phyloP scores from a whole-genome alignment of 2,113 vertebrate genomes.

The Beaufortia kweichowensis region DNA sequence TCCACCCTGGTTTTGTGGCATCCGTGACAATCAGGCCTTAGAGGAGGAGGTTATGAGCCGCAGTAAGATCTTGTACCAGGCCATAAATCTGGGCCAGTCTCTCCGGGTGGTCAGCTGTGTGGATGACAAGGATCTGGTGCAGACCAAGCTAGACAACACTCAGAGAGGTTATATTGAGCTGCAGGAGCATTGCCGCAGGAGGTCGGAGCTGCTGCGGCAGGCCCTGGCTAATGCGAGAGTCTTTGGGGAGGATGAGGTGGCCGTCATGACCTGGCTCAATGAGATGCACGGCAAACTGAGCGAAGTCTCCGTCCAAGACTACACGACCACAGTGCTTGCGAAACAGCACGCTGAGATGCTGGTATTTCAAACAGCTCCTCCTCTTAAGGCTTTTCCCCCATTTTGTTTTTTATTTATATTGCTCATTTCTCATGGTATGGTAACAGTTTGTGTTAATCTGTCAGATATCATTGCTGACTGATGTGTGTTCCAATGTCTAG shows the following conservation, averaged over 20 bases:
- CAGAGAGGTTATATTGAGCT: slow-evolving; percentile 89
- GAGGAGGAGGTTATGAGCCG: slow-evolving; percentile 90
- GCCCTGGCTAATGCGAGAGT: slow-evolving; percentile 92
- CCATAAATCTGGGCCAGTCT: slow-evolving; percentile 87
- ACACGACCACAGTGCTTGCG: slow-evolving; percentile 79
- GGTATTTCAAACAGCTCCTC: slow-evolving; percentile 77
- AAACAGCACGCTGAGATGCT: slow-evolving; percentile 86
- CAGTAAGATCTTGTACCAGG: slow-evolving; percentile 89
- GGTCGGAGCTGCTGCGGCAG: slow-evolving; percentile 88
- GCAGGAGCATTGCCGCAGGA: slow-evolving; percentile 87
- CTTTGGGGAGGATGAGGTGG: slow-evolving; percentile 96
- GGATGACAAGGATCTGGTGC: slow-evolving; percentile 94
- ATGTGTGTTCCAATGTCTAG: slow-evolving; percentile 67
- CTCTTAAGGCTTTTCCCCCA: slow-evolving; percentile 48
- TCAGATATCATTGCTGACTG: slow-evolving; percentile 13
- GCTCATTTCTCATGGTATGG: slow-evolving; percentile 28
- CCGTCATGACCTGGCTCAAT: slow-evolving; percentile 95
- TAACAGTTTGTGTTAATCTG: slow-evolving; percentile 13
- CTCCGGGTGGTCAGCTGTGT: slow-evolving; percentile 88
- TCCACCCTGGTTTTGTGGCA: slow-evolving; percentile 49
- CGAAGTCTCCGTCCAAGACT: slow-evolving; percentile 83
- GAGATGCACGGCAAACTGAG: slow-evolving; percentile 83
- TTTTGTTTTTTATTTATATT: slow-evolving; percentile 53
- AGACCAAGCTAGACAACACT: slow-evolving; percentile 86
- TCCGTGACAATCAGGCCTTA: slow-evolving; percentile 76